A percentile compares a stretch with the other conserved stretches of the same genome.
These are phyloP conservation scores for Apistogramma diplotaenia DNA, from an alignment of 2,113 vertebrate species.

Conservation along the genomic window DNA sequence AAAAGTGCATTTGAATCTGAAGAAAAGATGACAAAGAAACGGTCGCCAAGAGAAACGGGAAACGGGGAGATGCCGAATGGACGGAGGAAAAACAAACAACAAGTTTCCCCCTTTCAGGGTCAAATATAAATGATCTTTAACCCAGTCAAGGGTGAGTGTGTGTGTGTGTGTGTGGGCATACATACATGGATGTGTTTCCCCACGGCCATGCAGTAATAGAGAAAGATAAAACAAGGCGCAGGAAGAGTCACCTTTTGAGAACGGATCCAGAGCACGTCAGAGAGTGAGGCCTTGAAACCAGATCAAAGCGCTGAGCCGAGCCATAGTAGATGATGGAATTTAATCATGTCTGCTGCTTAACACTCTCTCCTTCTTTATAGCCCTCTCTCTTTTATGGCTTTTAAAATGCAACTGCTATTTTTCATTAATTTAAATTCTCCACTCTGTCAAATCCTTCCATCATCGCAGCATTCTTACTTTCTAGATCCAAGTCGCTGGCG, in stretches of 20 bases:
- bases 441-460: slow-evolving; percentile 24
- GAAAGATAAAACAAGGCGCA: slow-evolving; percentile 64
- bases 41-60: background rate
- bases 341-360: slow-evolving; percentile 63
- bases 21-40: slow-evolving; percentile 10
- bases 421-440: slow-evolving; percentile 29
- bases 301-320: slow-evolving; percentile 63
- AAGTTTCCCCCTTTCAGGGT: background rate
- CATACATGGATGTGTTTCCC: slow-evolving; percentile 22
- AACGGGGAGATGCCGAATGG: background rate
- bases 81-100: background rate
- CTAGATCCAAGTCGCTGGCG: slow-evolving; percentile 34
- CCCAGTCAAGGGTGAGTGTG: slow-evolving; percentile 30
- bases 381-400: slow-evolving; percentile 21
- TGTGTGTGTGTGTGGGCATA: background rate
- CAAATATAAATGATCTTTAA: slow-evolving; percentile 35
- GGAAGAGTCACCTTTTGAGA: slow-evolving; percentile 66
- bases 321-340: slow-evolving; percentile 68
- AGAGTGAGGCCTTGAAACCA: slow-evolving; percentile 68
- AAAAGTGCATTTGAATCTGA: slow-evolving; percentile 35
- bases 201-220: slow-evolving; percentile 51
- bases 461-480: background rate
- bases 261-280: slow-evolving; percentile 30
- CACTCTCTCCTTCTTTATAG: background rate
- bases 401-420: slow-evolving; percentile 35